phyloP scores from a whole-genome alignment of 2,113 vertebrate genomes.

The Oncorhynchus gorbuscha region DNA sequence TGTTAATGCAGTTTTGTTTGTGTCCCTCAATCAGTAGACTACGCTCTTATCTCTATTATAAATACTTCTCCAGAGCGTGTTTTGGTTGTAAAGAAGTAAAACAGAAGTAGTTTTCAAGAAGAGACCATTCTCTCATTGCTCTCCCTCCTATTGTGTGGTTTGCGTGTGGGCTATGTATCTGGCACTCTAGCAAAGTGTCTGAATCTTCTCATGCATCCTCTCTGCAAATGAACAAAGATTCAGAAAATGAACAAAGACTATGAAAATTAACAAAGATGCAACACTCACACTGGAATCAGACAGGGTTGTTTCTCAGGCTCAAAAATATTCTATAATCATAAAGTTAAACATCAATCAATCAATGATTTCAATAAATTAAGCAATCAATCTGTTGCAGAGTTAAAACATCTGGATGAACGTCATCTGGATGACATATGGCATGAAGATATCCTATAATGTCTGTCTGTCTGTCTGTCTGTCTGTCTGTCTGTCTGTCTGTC shows the following conservation, averaged over 20 bases:
- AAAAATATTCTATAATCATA: too few species aligned
- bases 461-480: neutral
- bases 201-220: neutral
- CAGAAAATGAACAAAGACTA: too few species aligned
- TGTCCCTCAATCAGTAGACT: neutral
- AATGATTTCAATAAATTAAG: too few species aligned
- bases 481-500: neutral
- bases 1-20: neutral
- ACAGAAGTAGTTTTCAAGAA: neutral
- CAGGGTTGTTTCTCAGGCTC: too few species aligned
- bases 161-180: slow-evolving; percentile 14
- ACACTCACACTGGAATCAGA: too few species aligned
- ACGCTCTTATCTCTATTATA: neutral
- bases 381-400: too few species aligned
- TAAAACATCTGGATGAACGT: too few species aligned
- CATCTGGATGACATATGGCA: too few species aligned
- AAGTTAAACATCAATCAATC: too few species aligned
- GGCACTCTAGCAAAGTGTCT: slow-evolving; percentile 15
- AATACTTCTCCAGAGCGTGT: neutral
- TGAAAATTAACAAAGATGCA: too few species aligned
- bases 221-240: too few species aligned
- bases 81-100: neutral
- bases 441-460: too few species aligned
- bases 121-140: neutral
- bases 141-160: neutral